Evolutionary conservation across 2,797 vertebrate species (phyloP), one percentile per base, ranked within the genome.

Genomic region (Brotula barbata): DNA sequence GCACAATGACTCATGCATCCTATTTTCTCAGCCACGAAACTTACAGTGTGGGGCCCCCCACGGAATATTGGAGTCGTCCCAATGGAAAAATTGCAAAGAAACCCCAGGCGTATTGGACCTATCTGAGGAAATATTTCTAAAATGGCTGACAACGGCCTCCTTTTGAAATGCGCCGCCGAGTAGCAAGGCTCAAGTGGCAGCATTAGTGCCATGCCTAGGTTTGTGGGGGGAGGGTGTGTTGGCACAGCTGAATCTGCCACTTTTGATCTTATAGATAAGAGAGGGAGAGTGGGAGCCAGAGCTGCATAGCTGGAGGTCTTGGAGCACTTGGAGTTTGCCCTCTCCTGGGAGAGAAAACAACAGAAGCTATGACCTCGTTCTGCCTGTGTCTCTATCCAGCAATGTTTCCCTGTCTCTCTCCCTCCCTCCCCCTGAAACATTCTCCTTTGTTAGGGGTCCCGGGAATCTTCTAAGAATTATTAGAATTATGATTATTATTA

Each of bases 191-290:
- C 84, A 84, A 80, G 77, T 83, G 71, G 64, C 75, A 75, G 68
- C 75, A 83, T 85, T 84, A 73, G 79, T 84, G 76, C 62, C 78
- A 74, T 81, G 84, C 74, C 74, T 61, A 49, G 47, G 63, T 56
- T 46, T 46, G 13, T 46, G 16, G 23, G 46, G 16, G 40, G 6
- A 11, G 34, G 13, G 37, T 3, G 37, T 25, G 25, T 34, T 65
- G 71, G 78, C 81, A 87, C 83, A 89, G 85, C 81, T 89, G 82
- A 89, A 77, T 77, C 68, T 74, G 55, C 62, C 75, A 72, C 76
- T 58, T 88, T 86, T 87, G 85, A 89, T 89, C 73, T 66, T 58
- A 63, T 64, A 84, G 81, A 88, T 80, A 83, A 83, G 79, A 74
- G 68, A 47, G 60, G 51, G 66, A 68, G 67, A 78, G 75, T 31